Conservation (phyloP, 2,113 vertebrate species). For the Mastomys natalensis region DNA sequence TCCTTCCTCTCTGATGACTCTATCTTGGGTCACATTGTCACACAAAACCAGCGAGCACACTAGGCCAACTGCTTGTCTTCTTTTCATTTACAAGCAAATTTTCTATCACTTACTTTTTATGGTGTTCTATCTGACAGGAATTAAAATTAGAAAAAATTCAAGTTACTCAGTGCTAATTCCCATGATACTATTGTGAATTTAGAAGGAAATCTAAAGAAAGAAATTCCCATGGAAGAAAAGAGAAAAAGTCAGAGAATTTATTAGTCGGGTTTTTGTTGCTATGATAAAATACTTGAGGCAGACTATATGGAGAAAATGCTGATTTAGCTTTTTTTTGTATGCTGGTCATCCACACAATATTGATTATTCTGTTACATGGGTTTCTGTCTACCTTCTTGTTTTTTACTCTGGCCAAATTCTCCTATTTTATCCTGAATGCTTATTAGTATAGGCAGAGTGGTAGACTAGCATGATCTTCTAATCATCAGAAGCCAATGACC, state of each 20-base stretch:
- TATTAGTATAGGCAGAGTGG: not conserved
- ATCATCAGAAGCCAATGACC: not conserved
- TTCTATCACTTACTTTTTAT: not conserved
- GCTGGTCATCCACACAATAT: not conserved
- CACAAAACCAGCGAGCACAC: not conserved
- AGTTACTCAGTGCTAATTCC: not conserved
- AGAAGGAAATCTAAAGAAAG: not conserved
- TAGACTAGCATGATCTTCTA: not conserved
- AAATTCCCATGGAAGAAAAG: not conserved
- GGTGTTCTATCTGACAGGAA: not conserved
- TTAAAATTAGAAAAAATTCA: constrained; percentile 2
- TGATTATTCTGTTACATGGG: not conserved
- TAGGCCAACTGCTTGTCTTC: not conserved
- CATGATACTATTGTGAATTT: not conserved
- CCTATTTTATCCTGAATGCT: not conserved
- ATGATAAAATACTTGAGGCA: not conserved
- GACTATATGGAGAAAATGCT: not conserved
- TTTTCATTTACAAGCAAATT: not conserved
- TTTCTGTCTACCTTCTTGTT: not conserved
- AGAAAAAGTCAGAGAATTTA: not conserved
- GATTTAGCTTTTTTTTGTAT: not conserved
- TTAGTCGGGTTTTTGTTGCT: not conserved
- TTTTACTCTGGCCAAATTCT: not conserved
- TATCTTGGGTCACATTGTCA: not conserved
- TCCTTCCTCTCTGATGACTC: not conserved